A percentile compares a stretch with the other conserved stretches of the same genome.
phyloP scores from a whole-genome alignment of 2,797 vertebrate genomes.

The Danio kyathit region DNA sequence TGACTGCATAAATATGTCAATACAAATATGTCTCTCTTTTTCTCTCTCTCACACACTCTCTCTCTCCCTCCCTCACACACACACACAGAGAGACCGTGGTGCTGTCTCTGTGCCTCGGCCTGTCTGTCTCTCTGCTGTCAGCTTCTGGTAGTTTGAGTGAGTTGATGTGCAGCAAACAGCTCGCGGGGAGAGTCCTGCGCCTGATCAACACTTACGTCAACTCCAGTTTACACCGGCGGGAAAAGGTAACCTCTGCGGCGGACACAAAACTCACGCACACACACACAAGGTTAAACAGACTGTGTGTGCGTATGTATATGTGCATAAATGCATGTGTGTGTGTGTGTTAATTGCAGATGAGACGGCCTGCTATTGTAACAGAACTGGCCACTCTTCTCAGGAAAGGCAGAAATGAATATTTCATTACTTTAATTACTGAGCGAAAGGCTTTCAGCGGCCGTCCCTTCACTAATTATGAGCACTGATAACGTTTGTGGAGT shows the following conservation, averaged over 20 bases:
- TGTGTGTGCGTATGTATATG: slow-evolving; percentile 85
- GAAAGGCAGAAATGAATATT: slow-evolving; percentile 99
- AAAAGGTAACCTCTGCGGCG: slow-evolving; percentile 95
- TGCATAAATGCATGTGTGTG: slow-evolving; percentile 85
- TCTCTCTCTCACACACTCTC: slow-evolving; percentile 16
- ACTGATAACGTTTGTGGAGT: slow-evolving; percentile 93
- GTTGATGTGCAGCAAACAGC: slow-evolving; percentile 98
- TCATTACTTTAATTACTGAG: slow-evolving; percentile 99
- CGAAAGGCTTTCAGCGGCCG: slow-evolving; percentile 95
- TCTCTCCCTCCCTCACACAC: slow-evolving; percentile 4
- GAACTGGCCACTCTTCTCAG: slow-evolving; percentile 91
- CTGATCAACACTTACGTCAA: slow-evolving; percentile 99
- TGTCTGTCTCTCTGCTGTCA: slow-evolving; percentile 86
- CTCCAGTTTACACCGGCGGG: slow-evolving; percentile 96
- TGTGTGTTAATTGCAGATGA: slow-evolving; percentile 99
- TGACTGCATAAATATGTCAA: no score
- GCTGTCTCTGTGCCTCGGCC: slow-evolving; percentile 62
- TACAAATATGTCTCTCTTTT: no score
- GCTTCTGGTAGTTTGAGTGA: slow-evolving; percentile 98
- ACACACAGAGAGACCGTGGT: slow-evolving; percentile 27
- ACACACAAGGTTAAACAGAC: slow-evolving; percentile 87
- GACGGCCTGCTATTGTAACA: slow-evolving; percentile 97
- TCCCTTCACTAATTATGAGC: slow-evolving; percentile 85
- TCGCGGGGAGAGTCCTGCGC: slow-evolving; percentile 90
- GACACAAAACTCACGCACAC: slow-evolving; percentile 75